Percentiles rank a stretch among this genome's conserved stretches.
Conservation (phyloP, 1,140 invertebrate genomes). For the Diploscapter pachys region DNA sequence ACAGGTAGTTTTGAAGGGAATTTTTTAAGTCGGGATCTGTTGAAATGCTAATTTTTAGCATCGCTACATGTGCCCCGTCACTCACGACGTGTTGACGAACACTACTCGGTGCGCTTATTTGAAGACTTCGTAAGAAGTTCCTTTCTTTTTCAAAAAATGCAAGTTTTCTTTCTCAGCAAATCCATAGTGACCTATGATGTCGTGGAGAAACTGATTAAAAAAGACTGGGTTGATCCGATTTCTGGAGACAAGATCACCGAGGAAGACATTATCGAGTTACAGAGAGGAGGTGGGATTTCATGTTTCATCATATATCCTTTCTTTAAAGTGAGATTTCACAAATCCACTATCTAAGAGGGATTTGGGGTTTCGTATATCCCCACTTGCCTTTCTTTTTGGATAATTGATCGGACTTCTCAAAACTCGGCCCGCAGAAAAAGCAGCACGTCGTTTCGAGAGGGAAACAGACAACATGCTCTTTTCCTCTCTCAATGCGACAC, state of each 20-base stretch:
- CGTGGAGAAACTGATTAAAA: slow-evolving; percentile 90
- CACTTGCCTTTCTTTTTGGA: too few species aligned
- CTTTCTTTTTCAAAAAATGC: slow-evolving; percentile 9
- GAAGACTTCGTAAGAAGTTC: slow-evolving; percentile 67
- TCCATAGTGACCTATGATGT: slow-evolving; percentile 93
- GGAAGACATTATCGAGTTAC: slow-evolving; percentile 72
- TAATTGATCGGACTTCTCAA: too few species aligned
- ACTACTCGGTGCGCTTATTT: slow-evolving; percentile 87
- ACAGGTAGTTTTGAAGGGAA: background rate
- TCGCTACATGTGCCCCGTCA: slow-evolving; percentile 94
- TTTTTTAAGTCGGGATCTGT: background rate
- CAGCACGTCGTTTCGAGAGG: too few species aligned
- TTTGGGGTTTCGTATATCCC: too few species aligned
- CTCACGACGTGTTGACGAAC: slow-evolving; percentile 90
- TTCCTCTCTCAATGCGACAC: too few species aligned
- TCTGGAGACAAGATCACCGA: slow-evolving; percentile 73
- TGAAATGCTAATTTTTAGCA: slow-evolving; percentile 15
- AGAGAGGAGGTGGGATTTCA: slow-evolving; percentile 41
- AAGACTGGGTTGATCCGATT: slow-evolving; percentile 93
- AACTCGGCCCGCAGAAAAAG: too few species aligned
- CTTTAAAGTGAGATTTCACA: too few species aligned
- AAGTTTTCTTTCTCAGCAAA: slow-evolving; percentile 68
- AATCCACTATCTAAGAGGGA: too few species aligned
- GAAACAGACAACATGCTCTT: too few species aligned
- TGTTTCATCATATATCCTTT: too few species aligned